Percentiles rank a stretch among this genome's conserved stretches.
These are phyloP conservation scores for Trididemnum miniatum DNA, from an alignment of 23 tunicate species.

Conservation along the genomic window DNA sequence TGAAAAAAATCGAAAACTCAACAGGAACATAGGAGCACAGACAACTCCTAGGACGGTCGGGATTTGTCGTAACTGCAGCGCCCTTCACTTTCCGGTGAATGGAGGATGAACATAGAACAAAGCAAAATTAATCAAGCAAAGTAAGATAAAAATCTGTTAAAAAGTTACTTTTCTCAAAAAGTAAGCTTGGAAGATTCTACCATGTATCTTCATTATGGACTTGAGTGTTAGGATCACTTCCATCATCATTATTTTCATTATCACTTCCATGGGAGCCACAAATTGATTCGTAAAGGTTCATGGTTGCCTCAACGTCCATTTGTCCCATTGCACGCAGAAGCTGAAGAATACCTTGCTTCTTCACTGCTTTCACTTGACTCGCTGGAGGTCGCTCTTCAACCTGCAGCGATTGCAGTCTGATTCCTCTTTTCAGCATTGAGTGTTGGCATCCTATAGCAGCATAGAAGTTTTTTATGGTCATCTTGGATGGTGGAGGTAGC, in stretches of 20 bases:
- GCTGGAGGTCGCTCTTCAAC: background rate
- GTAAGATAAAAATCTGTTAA: too few relatives aligned
- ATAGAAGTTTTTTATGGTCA: background rate
- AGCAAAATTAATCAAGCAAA: too few relatives aligned
- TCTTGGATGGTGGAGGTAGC: constrained; percentile 3
- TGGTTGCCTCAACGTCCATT: background rate
- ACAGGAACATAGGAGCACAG: too few relatives aligned
- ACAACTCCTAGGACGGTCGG: too few relatives aligned
- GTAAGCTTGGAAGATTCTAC: background rate
- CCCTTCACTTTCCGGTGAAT: too few relatives aligned
- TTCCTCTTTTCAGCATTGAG: background rate
- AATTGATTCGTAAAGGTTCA: background rate
- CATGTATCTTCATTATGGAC: background rate
- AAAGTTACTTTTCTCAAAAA: too few relatives aligned
- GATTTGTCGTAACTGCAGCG: too few relatives aligned
- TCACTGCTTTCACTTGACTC: background rate
- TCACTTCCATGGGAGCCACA: background rate
- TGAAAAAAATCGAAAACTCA: too few relatives aligned
- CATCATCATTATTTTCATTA: background rate
- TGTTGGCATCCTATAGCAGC: background rate
- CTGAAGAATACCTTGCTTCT: constrained; percentile 11
- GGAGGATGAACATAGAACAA: too few relatives aligned
- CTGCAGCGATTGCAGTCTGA: background rate
- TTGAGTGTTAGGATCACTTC: background rate
- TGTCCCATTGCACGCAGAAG: constrained; percentile 12